Conservation (phyloP, 2,113 vertebrate species). For the Catagonus wagneri region DNA sequence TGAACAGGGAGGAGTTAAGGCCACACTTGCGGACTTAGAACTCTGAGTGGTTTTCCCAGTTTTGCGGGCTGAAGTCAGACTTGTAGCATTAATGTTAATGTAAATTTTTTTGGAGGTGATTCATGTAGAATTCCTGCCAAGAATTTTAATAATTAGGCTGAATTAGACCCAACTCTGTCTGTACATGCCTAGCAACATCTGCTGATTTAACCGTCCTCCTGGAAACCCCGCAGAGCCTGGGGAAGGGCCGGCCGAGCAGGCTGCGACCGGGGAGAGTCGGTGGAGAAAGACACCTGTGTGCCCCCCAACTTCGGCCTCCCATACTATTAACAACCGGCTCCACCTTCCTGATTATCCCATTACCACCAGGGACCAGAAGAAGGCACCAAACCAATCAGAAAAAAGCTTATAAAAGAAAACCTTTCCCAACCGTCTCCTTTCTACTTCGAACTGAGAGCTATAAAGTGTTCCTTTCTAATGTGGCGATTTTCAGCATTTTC, state of each 20-base stretch:
- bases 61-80: constrained; percentile 76
- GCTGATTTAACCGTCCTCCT: constrained; percentile 76
- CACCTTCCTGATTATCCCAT: not conserved
- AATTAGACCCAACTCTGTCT: constrained; percentile 84
- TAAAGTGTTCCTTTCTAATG: not conserved
- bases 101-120: constrained; percentile 85
- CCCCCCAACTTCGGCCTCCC: not conserved
- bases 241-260: not conserved
- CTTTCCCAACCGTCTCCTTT: not conserved
- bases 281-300: not conserved
- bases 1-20: constrained; percentile 66
- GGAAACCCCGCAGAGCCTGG: constrained; percentile 43
- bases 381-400: not conserved
- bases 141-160: constrained; percentile 87
- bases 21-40: constrained; percentile 55
- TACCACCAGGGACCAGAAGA: not conserved
- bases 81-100: constrained; percentile 73
- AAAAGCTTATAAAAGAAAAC: constrained; percentile 22
- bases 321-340: not conserved
- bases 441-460: not conserved
- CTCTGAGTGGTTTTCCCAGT: constrained; percentile 45
- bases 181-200: constrained; percentile 85
- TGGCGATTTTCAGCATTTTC: not conserved
- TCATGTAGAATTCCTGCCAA: constrained; percentile 85
- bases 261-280: not conserved